Conservation (phyloP, 1,140 invertebrate genomes). For the Drosophila trapezifrons region DNA sequence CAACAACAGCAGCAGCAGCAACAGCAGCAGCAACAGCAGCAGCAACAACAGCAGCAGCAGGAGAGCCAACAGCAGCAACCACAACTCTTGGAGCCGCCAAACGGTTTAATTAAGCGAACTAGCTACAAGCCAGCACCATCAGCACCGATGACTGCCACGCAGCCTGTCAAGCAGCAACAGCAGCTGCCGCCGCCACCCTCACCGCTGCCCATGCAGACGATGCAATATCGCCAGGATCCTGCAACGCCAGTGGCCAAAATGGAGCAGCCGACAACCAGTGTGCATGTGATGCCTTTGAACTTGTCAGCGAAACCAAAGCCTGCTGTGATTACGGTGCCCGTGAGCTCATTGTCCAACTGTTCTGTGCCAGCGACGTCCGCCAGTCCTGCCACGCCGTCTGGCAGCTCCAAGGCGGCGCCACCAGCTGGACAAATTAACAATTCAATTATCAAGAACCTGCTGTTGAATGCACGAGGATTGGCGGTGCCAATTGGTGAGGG, state of each 20-base stretch:
- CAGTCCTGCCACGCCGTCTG: slow-evolving; percentile 6
- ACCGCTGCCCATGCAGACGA: slow-evolving; percentile 47
- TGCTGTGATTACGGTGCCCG: slow-evolving; percentile 45
- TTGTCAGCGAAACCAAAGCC: slow-evolving; percentile 51
- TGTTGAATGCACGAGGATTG: slow-evolving; percentile 88
- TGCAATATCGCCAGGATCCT: slow-evolving; percentile 69
- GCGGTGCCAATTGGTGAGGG: slow-evolving; percentile 85
- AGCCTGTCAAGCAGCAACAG: slow-evolving; percentile 26
- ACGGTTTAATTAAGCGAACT: slow-evolving; percentile 57
- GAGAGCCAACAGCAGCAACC: slow-evolving; percentile 42
- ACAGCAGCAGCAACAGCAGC: slow-evolving; percentile 52
- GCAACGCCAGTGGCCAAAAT: slow-evolving; percentile 56
- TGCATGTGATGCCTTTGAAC: slow-evolving; percentile 48
- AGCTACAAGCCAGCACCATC: slow-evolving; percentile 31
- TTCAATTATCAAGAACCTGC: slow-evolving; percentile 93
- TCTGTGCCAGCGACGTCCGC: background rate
- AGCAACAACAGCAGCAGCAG: slow-evolving; percentile 50
- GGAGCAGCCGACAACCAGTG: slow-evolving; percentile 32
- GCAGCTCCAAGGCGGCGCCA: slow-evolving; percentile 11
- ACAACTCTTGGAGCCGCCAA: slow-evolving; percentile 48
- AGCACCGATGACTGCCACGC: background rate
- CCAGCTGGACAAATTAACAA: slow-evolving; percentile 85
- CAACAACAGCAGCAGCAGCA: slow-evolving; percentile 46
- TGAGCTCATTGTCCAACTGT: slow-evolving; percentile 36
- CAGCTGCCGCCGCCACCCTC: slow-evolving; percentile 55